Percentiles rank a stretch among this genome's conserved stretches.
Evolutionary conservation across 2,113 vertebrate species (phyloP).

Genomic region (Halichoeres trimaculatus): DNA sequence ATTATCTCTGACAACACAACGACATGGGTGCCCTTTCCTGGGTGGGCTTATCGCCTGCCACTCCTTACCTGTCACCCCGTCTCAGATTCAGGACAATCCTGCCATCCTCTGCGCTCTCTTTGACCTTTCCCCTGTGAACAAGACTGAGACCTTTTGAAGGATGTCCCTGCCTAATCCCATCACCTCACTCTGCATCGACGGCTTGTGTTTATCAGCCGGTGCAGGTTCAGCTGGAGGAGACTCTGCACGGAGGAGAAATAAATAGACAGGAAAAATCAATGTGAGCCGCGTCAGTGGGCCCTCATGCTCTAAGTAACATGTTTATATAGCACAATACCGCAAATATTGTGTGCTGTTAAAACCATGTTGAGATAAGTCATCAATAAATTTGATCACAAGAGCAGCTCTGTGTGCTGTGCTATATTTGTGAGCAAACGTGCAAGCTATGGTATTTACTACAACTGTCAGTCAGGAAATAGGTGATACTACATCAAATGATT

Average conservation of each 20-base stretch:
- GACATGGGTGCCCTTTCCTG: conserved; percentile 31
- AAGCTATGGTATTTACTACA: neutral
- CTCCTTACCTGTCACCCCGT: conserved; percentile 63
- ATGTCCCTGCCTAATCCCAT: conserved; percentile 57
- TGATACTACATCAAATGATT: too few relatives aligned
- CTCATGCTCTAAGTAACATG: conserved; percentile 37
- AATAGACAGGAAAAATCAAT: conserved; percentile 70
- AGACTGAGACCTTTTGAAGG: conserved; percentile 65
- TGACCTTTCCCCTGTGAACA: conserved; percentile 62
- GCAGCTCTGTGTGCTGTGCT: neutral
- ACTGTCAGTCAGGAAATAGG: conserved; percentile 5
- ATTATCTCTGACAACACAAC: conserved; percentile 70
- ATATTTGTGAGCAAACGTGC: neutral
- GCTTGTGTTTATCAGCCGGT: conserved; percentile 64
- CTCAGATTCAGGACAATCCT: conserved; percentile 41
- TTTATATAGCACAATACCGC: conserved; percentile 42
- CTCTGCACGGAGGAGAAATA: conserved; percentile 56
- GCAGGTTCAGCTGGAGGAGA: conserved; percentile 48
- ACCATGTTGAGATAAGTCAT: conserved; percentile 31
- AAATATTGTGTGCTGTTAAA: conserved; percentile 36
- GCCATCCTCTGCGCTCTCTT: conserved; percentile 6
- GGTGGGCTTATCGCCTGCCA: conserved; percentile 66
- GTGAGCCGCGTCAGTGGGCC: conserved; percentile 48
- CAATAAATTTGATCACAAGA: conserved; percentile 24
- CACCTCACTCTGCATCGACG: conserved; percentile 59